Base-by-base conservation (phyloP, 2,113 vertebrate genomes). In the Ammodramus savannarum region DNA sequence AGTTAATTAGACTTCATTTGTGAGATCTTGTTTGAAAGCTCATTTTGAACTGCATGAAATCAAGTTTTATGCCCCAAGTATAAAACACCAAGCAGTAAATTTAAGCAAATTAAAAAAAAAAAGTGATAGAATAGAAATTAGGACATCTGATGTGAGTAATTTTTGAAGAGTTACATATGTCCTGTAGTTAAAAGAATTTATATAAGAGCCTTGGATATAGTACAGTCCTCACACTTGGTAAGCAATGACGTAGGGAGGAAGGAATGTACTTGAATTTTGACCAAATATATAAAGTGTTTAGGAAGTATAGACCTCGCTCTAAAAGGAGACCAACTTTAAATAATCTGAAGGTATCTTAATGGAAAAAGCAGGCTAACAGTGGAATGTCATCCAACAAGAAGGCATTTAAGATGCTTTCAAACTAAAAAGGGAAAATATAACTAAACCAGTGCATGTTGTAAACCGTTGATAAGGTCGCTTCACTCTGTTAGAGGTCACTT, bases 261-360 rank as follows among this genome's bases (percentile, higher is more conserved):
- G 36, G 66, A 93, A 95, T 82, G 87, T 87, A 83, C 85, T 94
- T 93, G 81, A 94, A 75, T 95, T 96, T 87, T 95, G 44, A 94
- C 58, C 66, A 87, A 72, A 93, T 78, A 75, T 25, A 72, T 82
- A 6, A 90, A 81, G 65, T 63, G 48, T 91, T 94, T 68, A 82
- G 74, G 66, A 93, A 89, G 22, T 68, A 44, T 32, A 87, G 81
- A 43, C 19, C 22, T 89, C 65, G 16, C 27, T 75, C 16, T 94
- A 75, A 79, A 82, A 51, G 15, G 26, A 63, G 7, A 82, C 44
- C 31, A 57, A 82, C 49, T 74, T 83, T 52, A 89, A 82, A 61
- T 85, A 72, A 73, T 72, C 38, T 76, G 26, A 82, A 87, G 7
- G 12, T 82, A 66, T 76, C 66, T 72, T 79, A 82, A 89, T 85